Percentiles rank a stretch among this genome's conserved stretches.
Evolutionary conservation across 2,888 invertebrate species (phyloP).

Genomic region (Leptinotarsa peninsularis): DNA sequence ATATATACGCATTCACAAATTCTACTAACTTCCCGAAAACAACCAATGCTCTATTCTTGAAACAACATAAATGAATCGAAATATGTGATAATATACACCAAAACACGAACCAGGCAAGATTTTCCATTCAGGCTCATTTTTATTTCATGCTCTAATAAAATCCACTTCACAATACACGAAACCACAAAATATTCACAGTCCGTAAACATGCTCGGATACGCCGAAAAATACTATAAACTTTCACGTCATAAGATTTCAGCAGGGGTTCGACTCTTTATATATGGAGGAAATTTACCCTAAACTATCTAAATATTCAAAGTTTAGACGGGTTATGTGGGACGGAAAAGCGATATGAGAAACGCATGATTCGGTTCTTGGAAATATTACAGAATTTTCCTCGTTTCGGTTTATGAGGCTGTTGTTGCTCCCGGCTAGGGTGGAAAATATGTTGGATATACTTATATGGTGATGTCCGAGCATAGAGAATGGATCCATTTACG

Average conservation of each 20-base stretch:
- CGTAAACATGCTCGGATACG: constrained; percentile 51
- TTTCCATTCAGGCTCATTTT: constrained; percentile 25
- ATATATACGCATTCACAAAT: too few species aligned
- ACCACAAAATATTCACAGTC: constrained; percentile 49
- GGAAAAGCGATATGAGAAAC: constrained; percentile 30
- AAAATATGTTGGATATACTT: neutral
- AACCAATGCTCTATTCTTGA: neutral
- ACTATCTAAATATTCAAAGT: constrained; percentile 46
- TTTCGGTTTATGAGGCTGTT: constrained; percentile 6
- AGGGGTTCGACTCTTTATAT: constrained; percentile 26
- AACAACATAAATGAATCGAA: neutral
- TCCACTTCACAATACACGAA: constrained; percentile 43
- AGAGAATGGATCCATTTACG: too few species aligned
- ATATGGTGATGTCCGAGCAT: too few species aligned
- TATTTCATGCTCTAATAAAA: constrained; percentile 36
- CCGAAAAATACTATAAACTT: constrained; percentile 51
- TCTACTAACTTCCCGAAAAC: neutral
- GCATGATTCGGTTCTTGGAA: constrained; percentile 12
- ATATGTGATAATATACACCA: neutral
- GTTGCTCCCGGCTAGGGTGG: constrained; percentile 9
- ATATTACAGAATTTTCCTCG: constrained; percentile 15
- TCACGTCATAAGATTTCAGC: constrained; percentile 50
- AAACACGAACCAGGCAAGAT: constrained; percentile 1
- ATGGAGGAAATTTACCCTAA: constrained; percentile 37
- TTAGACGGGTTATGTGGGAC: constrained; percentile 42